Base-by-base conservation (phyloP, 2,797 vertebrate species). In the Enteromius treurensis region DNA sequence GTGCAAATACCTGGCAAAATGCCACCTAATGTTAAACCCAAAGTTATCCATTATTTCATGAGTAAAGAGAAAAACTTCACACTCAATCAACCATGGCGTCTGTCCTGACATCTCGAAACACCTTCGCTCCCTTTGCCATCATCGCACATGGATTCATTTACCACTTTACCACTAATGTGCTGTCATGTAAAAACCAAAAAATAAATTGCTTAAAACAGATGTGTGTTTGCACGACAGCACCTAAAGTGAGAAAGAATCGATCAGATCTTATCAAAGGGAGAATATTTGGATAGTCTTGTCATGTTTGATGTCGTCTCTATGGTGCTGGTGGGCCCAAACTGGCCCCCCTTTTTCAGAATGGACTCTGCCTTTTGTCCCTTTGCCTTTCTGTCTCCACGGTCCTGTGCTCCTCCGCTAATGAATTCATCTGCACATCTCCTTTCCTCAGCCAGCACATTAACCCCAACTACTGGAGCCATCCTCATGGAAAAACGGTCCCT, bases 341-440 rank as follows among this genome's bases (percentile, higher is more conserved):
- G 17, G 19, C 64, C 85, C 89, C 89, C 88, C 90, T 84, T 88
- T 91, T 89, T 76, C 75, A 58, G 75, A 82, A 86, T 93, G 94
- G 95, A 97, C 96, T 96, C 94, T 95, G 95, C 86, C 85, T 93
- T 89, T 81, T 45, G 47, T 14, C n/a, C 86, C 92, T 89, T 51
- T 62, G 51, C 40, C 62, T 64, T 34, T 45, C 37, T 26, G 42
- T 94, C 92, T 94, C 93, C 93, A 91, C 87, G 94, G 93, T 95
- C 90, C 92, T 94, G 87, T 95, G 94, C 94, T 93, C 93, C 94
- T 93, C 92, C 89, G 84, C 92, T 94, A 94, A 95, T 92, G 92
- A 96, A 96, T 95, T 95, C 93, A 95, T 93, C 92, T 88, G 92
- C 93, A 95, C 94, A 95, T 95, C 94, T 95, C 94, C 90, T 92